A percentile compares a stretch with the other conserved stretches of the same genome.
phyloP scores from a whole-genome alignment of 2,797 vertebrate species.

The Chelon auratus region DNA sequence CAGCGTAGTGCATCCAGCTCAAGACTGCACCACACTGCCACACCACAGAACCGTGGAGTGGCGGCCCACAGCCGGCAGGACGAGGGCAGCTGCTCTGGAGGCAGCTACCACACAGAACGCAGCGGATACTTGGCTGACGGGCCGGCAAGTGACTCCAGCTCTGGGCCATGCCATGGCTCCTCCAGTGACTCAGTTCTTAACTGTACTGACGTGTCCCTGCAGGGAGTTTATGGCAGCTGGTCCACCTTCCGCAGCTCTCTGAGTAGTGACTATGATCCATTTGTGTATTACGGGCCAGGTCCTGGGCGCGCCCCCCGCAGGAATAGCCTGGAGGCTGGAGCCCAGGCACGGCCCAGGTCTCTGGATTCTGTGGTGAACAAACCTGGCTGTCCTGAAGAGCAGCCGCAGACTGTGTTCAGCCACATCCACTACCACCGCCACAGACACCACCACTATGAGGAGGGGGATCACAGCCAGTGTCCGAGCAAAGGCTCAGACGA shows the following conservation, averaged over 20 bases:
- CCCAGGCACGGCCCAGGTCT: conserved; percentile 86
- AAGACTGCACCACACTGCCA: conserved; percentile 72
- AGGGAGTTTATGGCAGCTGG: conserved; percentile 96
- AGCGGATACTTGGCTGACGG: conserved; percentile 96
- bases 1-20: conserved; percentile 76
- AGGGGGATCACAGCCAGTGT: conserved; percentile 76
- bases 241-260: conserved; percentile 98
- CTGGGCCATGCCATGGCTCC: conserved; percentile 95
- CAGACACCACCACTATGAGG: conserved; percentile 94
- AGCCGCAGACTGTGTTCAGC: conserved; percentile 88
- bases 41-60: conserved; percentile 45
- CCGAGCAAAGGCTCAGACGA: conserved; percentile 81
- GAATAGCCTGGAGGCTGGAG: conserved; percentile 71
- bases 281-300: conserved; percentile 89
- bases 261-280: conserved; percentile 96
- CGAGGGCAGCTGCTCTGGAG: conserved; percentile 92
- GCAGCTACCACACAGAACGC: conserved; percentile 92
- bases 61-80: conserved; percentile 83
- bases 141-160: conserved; percentile 97
- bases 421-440: conserved; percentile 95
- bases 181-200: conserved; percentile 97
- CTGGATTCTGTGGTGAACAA: conserved; percentile 89
- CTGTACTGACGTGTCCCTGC: conserved; percentile 95
- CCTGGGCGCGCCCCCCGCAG: conserved; percentile 67
- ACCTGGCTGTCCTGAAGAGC: conserved; percentile 77